These are phyloP conservation scores for Oreochromis niloticus DNA, from an alignment of 2,113 vertebrate species.

Conservation along the genomic window DNA sequence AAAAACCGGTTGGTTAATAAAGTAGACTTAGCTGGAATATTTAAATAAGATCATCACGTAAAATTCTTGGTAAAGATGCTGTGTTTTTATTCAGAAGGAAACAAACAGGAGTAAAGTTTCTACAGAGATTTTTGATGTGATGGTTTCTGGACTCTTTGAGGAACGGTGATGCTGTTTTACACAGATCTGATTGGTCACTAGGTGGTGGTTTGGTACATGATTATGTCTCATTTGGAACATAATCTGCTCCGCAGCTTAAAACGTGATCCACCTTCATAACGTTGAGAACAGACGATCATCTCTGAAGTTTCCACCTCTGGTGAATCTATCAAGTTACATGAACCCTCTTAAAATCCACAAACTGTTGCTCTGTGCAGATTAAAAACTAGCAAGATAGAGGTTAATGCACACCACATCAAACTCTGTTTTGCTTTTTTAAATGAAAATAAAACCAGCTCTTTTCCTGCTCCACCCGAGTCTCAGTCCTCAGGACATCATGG, in stretches of 20 bases:
- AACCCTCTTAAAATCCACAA: neutral
- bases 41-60: neutral
- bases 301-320: neutral
- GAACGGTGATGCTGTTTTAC: neutral
- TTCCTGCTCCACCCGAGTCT: neutral
- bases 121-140: neutral
- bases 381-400: rapidly evolving
- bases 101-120: neutral
- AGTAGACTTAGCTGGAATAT: neutral
- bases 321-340: neutral
- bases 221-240: neutral
- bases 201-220: neutral
- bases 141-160: rapidly evolving
- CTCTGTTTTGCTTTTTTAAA: neutral
- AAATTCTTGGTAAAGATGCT: neutral
- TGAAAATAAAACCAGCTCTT: neutral
- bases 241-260: neutral
- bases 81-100: neutral
- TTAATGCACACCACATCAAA: neutral
- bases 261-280: neutral
- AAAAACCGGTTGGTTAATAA: neutral
- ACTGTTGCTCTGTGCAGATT: neutral
- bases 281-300: neutral
- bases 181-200: neutral
- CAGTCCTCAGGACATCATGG: neutral